Conservation (phyloP, 1,140 invertebrate genomes). For the Theocolax elegans region DNA sequence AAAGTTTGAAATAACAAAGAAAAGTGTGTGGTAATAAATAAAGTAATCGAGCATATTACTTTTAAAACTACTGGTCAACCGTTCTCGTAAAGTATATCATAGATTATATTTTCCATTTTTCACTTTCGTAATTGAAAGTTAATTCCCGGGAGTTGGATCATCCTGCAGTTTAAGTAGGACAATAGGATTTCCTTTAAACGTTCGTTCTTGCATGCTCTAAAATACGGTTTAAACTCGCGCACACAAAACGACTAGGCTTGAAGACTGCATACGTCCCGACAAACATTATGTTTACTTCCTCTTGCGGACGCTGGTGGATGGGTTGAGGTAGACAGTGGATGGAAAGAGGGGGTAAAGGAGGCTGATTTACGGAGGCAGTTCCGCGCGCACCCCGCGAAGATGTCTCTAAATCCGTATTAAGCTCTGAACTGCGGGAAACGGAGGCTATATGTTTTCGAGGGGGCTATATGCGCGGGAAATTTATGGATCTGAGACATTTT, state of each 20-base stretch:
- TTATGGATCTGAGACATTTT: constrained; percentile 9
- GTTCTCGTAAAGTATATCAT: too few species aligned
- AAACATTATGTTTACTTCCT: constrained; percentile 35
- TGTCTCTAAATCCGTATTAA: constrained; percentile 37
- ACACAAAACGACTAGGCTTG: not conserved
- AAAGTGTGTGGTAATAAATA: too few species aligned
- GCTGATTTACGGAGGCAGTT: constrained; percentile 33
- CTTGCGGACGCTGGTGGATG: not conserved
- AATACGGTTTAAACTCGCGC: too few species aligned
- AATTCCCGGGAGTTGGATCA: too few species aligned
- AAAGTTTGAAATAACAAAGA: too few species aligned
- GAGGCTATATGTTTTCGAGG: constrained; percentile 7
- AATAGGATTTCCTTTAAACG: too few species aligned
- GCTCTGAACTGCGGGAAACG: constrained; percentile 19
- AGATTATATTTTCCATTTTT: too few species aligned
- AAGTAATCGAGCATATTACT: too few species aligned
- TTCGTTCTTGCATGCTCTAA: too few species aligned
- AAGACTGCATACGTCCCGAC: not conserved
- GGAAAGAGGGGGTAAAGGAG: not conserved
- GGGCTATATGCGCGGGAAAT: not conserved
- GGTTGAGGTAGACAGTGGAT: not conserved
- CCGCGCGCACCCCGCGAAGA: constrained; percentile 1
- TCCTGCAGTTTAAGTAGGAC: too few species aligned
- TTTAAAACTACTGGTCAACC: too few species aligned
- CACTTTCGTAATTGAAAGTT: too few species aligned